phyloP scores from a whole-genome alignment of 2,113 vertebrate species.

The Lucifuga dentata region DNA sequence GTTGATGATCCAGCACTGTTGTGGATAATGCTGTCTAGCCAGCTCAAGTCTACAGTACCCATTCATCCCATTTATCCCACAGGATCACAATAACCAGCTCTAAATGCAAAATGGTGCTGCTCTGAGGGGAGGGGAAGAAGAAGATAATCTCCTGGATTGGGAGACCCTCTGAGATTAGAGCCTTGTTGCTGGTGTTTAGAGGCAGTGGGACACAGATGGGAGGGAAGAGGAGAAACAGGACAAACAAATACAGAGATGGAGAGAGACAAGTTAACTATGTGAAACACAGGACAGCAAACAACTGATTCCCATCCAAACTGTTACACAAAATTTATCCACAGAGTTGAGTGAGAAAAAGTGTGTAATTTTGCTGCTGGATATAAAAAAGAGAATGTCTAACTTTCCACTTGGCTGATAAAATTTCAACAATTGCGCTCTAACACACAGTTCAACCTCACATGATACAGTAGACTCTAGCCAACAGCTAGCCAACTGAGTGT shows the following conservation, averaged over 20 bases:
- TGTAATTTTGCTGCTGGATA: too few species aligned
- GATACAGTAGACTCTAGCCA: slow-evolving; percentile 8
- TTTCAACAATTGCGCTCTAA: too few species aligned
- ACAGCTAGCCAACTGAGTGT: slow-evolving; percentile 7
- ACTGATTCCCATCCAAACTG: too few species aligned
- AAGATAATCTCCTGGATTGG: slow-evolving; percentile 81
- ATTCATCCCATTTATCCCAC: slow-evolving; percentile 55
- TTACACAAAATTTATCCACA: too few species aligned
- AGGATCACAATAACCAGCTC: slow-evolving; percentile 55
- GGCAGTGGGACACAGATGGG: slow-evolving; percentile 68
- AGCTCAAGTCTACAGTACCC: slow-evolving; percentile 27
- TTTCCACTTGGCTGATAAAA: too few species aligned
- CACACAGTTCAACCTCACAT: background rate
- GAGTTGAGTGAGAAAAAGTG: too few species aligned
- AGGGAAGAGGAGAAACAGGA: slow-evolving; percentile 28
- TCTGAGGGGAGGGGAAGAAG: slow-evolving; percentile 53
- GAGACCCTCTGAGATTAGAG: slow-evolving; percentile 78
- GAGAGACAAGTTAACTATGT: background rate
- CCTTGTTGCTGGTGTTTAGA: slow-evolving; percentile 62
- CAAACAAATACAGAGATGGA: slow-evolving; percentile 19
- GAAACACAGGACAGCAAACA: background rate
- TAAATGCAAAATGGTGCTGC: slow-evolving; percentile 53
- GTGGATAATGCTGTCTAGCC: slow-evolving; percentile 55
- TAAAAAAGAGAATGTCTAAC: too few species aligned
- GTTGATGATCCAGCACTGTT: slow-evolving; percentile 33